Conservation (phyloP, 2,113 vertebrate genomes). For the Peromyscus maniculatus region DNA sequence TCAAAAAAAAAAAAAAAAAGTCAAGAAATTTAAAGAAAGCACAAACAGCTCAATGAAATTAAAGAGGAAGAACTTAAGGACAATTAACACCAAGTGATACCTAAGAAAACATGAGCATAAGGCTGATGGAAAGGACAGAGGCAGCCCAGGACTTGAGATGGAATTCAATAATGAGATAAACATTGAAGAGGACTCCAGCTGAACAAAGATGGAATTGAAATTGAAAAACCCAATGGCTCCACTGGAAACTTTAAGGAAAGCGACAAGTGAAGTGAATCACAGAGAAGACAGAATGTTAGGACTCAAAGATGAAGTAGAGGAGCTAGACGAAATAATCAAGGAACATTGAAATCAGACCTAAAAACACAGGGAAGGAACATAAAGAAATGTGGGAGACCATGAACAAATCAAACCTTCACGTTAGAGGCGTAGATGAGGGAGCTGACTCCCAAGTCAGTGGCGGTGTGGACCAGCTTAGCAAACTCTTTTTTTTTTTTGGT, state of each 20-base stretch:
- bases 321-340: background rate
- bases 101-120: background rate
- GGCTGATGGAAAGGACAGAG: background rate
- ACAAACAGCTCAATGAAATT: background rate
- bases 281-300: background rate
- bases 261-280: background rate
- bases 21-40: background rate
- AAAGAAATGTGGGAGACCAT: background rate
- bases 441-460: background rate
- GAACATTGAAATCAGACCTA: background rate
- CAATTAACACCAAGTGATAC: background rate
- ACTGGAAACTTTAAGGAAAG: background rate
- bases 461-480: too few relatives aligned
- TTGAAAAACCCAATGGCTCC: background rate
- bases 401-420: background rate
- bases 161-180: background rate
- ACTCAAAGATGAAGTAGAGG: background rate
- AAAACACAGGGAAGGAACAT: background rate
- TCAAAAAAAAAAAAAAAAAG: background rate
- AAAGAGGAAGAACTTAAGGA: background rate
- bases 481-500: too few relatives aligned
- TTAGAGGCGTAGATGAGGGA: background rate
- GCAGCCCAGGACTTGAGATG: background rate
- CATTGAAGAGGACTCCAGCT: background rate
- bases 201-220: background rate